Base-by-base conservation (phyloP, 2,113 vertebrate genomes). In the human (Homo sapiens) region DNA sequence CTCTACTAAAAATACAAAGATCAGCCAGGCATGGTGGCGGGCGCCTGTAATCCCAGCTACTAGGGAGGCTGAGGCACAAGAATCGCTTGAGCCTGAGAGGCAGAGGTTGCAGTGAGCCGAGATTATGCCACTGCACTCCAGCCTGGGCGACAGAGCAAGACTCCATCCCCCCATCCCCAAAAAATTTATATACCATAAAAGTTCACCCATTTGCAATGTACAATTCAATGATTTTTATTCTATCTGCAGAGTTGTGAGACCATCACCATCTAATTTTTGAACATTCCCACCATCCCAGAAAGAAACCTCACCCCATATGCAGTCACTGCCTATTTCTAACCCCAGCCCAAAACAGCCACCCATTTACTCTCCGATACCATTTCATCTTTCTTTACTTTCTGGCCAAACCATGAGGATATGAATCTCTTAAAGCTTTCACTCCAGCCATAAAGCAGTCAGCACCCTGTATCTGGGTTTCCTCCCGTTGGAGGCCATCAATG, bases 321-420 rank as follows among this genome's bases (percentile, higher is more conserved):
- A 50, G 52, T 35, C 40, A 22, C 22, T 43, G 3, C 35, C 35
- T 20, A 20, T 9, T 30, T 12, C 50, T 38, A n/a, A 20, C 35
- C 82, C 30, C 27, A 11, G 30, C 38, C 50, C 48, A 68, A 45
- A 38, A 17, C 25, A 43, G 5, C n/a, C 45, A 5, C n/a, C 14
- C 38, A 40, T 38, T 18, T 50, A 6, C 43, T 52, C 0, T 40
- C 48, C 8, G 1, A 4, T 1, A 4, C n/a, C 30, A 7, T 1
- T 27, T 14, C 25, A 1, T 55, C 59, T 27, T 4, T 64, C 7
- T 59, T 30, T 4, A 5, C 66, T 43, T 16, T 88, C 23, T 20
- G 45, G 17, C 57, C n/a, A 23, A 27, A 25, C 8, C 43, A 57
- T 17, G 27, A 6, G 18, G 52, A 80, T 14, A 23, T 0, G 3